A percentile compares a stretch with the other conserved stretches of the same genome.
Evolutionary conservation across 2,888 invertebrate species (phyloP).

Genomic region (Agriopis leucophaearia): DNA sequence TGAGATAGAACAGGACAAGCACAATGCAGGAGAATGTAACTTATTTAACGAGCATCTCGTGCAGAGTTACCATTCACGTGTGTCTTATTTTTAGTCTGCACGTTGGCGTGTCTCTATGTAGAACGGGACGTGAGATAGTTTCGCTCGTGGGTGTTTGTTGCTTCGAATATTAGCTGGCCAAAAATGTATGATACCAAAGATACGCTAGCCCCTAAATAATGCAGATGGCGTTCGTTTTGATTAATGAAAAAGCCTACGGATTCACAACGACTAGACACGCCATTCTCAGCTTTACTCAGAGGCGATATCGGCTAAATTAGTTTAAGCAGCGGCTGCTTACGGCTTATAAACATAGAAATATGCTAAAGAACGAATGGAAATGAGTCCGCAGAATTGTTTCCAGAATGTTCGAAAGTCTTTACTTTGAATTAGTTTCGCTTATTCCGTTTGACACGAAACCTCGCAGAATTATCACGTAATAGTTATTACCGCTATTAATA

Average conservation of each 20-base stretch:
- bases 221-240: conserved; percentile 48
- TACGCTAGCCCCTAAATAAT: conserved; percentile 45
- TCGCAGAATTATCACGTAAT: conserved; percentile 22
- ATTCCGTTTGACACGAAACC: conserved; percentile 40
- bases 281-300: conserved; percentile 26
- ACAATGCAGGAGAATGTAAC: conserved; percentile 21
- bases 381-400: conserved; percentile 41
- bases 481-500: no score
- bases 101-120: conserved; percentile 37
- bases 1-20: conserved; percentile 6
- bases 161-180: conserved; percentile 26
- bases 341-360: conserved; percentile 25
- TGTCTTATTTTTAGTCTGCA: conserved; percentile 38
- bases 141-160: conserved; percentile 15
- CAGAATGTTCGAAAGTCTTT: conserved; percentile 37
- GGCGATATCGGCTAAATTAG: conserved; percentile 24
- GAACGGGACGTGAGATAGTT: conserved; percentile 34
- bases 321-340: conserved; percentile 6
- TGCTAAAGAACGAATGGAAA: conserved; percentile 39
- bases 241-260: conserved; percentile 44
- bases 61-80: conserved; percentile 34
- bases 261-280: conserved; percentile 28
- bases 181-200: conserved; percentile 33
- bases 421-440: conserved; percentile 39
- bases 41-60: conserved; percentile 31